Evolutionary conservation across 2,797 vertebrate species (phyloP), one percentile per base, ranked within the genome.

Genomic region (Mormyrops attenuatus): DNA sequence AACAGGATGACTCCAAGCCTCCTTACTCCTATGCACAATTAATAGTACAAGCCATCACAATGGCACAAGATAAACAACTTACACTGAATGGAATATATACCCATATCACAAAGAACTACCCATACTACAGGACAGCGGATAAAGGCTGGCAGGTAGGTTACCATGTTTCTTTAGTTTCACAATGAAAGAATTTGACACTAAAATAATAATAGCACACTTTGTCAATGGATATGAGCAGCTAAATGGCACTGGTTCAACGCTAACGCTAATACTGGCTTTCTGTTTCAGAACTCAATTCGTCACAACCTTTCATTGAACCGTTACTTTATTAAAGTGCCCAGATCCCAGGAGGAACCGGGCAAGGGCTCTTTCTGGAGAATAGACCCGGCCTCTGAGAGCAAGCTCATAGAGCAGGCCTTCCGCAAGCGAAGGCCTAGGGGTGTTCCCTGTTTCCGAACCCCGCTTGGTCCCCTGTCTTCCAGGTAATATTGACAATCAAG

Each of bases 351-450:
- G 95, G 98, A 99, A 94, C 98, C 98, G 11, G 98, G 98, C 90
- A 99, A 99, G 94, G 98, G 98, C 89, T 99, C 98, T 3, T 99
- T 99, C 96, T 99, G 98, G 98, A 97, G 98, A 97, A 98, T 99
- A 96, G 98, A 99, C 94, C 98, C 98, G 85, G 97, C 98, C 88
- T 99, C 98, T 0, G 98, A 99, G 95, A 95, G 96, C 94, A 99
- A 99, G 94, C 96, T 99, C 91, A 96, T 98, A 92, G 98, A 99
- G 94, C 98, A 99, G 97, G 97, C 98, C 90, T 99, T 99, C 95
- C 97, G 98, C 95, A 99, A 99, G 96, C 97, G 98, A 95, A 95
- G 98, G 96, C 98, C 98, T 77, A 95, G 98, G 92, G 98, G 98
- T 17, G 98, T 99, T 92, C 98, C 98, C 93, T 99, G 98, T 96